phyloP scores from a whole-genome alignment of 2,888 invertebrate species.

The Nasonovia ribisnigri region DNA sequence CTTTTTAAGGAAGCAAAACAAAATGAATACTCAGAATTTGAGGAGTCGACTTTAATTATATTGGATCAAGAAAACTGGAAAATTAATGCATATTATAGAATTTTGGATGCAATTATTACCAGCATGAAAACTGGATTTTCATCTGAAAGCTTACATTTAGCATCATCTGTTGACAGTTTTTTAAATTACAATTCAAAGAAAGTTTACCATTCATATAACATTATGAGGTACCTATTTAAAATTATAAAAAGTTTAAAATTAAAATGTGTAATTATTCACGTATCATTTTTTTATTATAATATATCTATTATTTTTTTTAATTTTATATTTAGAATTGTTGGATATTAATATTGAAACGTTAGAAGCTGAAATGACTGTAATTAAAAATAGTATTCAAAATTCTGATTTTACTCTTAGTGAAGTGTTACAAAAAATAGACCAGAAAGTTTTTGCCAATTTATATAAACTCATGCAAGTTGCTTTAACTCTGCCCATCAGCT shows the following conservation, averaged over 20 bases:
- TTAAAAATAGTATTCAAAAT: no score
- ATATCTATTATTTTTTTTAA: not conserved
- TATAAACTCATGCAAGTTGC: constrained; percentile 19
- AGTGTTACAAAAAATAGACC: not conserved
- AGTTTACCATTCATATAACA: not conserved
- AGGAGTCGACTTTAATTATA: not conserved
- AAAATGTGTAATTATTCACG: no score
- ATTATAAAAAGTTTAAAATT: not conserved
- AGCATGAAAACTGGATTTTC: no score
- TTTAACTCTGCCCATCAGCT: not conserved
- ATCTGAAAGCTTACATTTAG: not conserved
- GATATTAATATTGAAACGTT: no score
- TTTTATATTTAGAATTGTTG: constrained; percentile 24
- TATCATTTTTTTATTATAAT: no score
- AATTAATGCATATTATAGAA: constrained; percentile 16
- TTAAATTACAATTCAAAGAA: constrained; percentile 1
- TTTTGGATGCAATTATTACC: not conserved
- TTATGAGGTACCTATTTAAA: not conserved
- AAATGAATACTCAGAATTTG: not conserved
- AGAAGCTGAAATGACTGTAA: no score
- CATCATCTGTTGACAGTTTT: not conserved
- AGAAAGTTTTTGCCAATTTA: not conserved
- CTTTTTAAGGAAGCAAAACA: no score
- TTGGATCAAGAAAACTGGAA: not conserved
- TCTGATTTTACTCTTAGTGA: no score